Percentiles rank a stretch among this genome's conserved stretches.
phyloP scores from a whole-genome alignment of 2,113 vertebrate genomes.

The Leucoraja erinaceus region DNA sequence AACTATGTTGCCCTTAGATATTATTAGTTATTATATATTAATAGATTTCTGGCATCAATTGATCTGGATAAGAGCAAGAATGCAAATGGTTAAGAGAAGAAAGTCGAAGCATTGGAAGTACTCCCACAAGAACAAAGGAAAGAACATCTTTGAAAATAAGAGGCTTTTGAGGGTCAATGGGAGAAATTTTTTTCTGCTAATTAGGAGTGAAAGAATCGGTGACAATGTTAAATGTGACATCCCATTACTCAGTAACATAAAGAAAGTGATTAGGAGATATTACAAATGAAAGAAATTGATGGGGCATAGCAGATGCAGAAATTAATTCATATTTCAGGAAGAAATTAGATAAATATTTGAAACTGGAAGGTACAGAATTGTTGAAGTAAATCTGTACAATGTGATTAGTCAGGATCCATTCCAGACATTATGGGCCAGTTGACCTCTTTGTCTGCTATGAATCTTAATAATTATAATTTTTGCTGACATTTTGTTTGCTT shows the following conservation, averaged over 20 bases:
- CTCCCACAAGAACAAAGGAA: not conserved
- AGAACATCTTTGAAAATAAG: not conserved
- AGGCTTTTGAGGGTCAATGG: not conserved
- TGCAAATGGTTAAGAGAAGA: not conserved
- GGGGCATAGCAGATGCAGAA: not conserved
- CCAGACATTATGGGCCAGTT: not conserved
- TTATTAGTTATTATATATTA: too few species aligned
- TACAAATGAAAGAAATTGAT: not conserved
- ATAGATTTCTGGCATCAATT: not conserved
- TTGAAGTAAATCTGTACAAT: not conserved
- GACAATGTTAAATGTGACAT: not conserved
- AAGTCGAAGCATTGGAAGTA: not conserved
- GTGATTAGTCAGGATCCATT: not conserved
- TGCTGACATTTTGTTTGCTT: not conserved
- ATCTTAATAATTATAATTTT: not conserved
- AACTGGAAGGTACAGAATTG: not conserved
- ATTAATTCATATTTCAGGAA: not conserved
- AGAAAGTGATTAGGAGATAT: not conserved
- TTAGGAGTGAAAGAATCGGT: not conserved
- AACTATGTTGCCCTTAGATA: too few species aligned
- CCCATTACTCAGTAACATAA: not conserved
- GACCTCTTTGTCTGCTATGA: not conserved
- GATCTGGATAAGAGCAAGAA: not conserved
- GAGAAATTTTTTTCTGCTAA: not conserved
- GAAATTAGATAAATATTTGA: slow-evolving; percentile 1